Evolutionary conservation across 2,113 vertebrate genomes (phyloP).

Genomic region (Ivindomyrus marchei): DNA sequence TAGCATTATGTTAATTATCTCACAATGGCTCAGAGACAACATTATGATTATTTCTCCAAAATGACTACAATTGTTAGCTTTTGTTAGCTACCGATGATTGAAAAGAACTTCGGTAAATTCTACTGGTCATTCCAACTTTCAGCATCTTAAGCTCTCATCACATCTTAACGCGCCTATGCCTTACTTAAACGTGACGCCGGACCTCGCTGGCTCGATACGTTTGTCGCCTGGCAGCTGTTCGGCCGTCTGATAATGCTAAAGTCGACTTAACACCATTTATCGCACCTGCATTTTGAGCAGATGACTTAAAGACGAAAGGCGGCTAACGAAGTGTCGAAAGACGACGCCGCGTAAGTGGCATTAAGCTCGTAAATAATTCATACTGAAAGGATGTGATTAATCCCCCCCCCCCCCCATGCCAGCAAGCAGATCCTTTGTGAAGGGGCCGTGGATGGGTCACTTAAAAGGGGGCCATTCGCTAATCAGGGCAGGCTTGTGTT

Average conservation of each 20-base stretch:
- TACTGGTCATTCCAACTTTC: neutral
- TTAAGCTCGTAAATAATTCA: slow-evolving; percentile 26
- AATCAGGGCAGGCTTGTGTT: neutral
- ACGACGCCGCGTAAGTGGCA: neutral
- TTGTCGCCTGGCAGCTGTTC: neutral
- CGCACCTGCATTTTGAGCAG: neutral
- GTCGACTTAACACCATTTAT: slow-evolving; percentile 4
- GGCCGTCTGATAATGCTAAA: neutral
- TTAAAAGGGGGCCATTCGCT: neutral
- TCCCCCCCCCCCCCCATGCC: neutral
- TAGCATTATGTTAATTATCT: neutral
- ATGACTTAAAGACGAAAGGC: neutral
- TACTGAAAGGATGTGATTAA: slow-evolving; percentile 12
- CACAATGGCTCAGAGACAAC: neutral
- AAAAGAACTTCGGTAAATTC: neutral
- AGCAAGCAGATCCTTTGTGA: slow-evolving; percentile 6
- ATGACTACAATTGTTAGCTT: neutral
- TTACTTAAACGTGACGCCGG: neutral
- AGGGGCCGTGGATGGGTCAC: neutral
- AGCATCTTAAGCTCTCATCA: neutral
- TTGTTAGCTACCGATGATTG: neutral
- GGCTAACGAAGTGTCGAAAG: slow-evolving; percentile 3
- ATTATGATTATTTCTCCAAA: neutral
- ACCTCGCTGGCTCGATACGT: neutral
- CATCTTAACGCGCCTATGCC: neutral